Conservation (phyloP, 2,113 vertebrate species). For the Vulpes ferrilata region DNA sequence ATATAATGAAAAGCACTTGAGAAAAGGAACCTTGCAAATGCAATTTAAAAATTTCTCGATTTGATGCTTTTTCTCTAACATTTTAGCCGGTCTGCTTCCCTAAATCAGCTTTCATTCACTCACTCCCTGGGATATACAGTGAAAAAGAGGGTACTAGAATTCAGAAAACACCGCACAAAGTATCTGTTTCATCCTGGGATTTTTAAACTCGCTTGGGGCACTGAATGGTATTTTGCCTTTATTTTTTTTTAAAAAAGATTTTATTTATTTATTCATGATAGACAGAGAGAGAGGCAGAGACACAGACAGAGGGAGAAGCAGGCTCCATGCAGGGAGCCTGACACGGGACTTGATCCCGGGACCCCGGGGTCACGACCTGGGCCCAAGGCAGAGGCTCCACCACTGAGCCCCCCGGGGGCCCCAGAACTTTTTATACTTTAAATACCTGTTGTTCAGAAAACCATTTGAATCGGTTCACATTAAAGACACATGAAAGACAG, state of each 20-base stretch:
- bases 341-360: too few relatives aligned
- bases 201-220: background rate
- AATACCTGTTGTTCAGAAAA: conserved; percentile 24
- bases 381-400: too few relatives aligned
- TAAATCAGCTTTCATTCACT: background rate
- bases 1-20: background rate
- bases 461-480: conserved; percentile 25
- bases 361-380: too few relatives aligned
- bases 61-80: background rate
- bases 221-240: background rate
- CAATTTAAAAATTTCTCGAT: background rate
- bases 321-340: too few relatives aligned
- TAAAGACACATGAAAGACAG: conserved; percentile 35
- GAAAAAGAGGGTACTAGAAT: background rate
- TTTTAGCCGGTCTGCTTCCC: background rate
- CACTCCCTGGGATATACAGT: background rate
- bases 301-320: too few relatives aligned
- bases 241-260: too few relatives aligned
- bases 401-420: too few relatives aligned
- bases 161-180: background rate
- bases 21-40: conserved; percentile 10
- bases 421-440: background rate
- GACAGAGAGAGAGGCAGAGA: too few relatives aligned
- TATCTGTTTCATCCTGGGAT: background rate
- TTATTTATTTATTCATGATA: too few relatives aligned